phyloP scores from a whole-genome alignment of 2,797 vertebrate genomes.

The Aplochiton taeniatus region DNA sequence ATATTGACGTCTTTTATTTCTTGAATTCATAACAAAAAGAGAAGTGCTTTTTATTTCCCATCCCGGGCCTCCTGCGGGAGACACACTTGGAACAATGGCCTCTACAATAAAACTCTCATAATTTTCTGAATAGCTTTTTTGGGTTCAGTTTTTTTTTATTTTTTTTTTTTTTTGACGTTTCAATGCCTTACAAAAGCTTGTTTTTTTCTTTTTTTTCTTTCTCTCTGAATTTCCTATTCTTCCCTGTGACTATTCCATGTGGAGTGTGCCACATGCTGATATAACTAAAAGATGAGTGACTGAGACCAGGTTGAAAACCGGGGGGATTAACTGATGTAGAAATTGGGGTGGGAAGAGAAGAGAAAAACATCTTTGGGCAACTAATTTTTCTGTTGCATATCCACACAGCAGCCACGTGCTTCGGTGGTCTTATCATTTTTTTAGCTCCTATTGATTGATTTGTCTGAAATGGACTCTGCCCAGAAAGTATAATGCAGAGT shows the following conservation, averaged over 20 bases:
- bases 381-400: constrained; percentile 62
- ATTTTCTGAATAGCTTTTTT: constrained; percentile 77
- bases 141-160: constrained; percentile 22
- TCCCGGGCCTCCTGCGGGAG: constrained; percentile 69
- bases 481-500: constrained; percentile 66
- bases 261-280: constrained; percentile 56
- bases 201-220: constrained; percentile 46
- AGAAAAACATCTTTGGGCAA: constrained; percentile 59
- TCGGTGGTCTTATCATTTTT: constrained; percentile 52
- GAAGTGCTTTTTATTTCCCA: constrained; percentile 85
- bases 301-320: constrained; percentile 60
- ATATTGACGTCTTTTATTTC: constrained; percentile 73
- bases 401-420: constrained; percentile 60
- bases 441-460: constrained; percentile 65
- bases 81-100: constrained; percentile 74
- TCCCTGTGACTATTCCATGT: constrained; percentile 67
- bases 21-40: constrained; percentile 78
- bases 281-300: constrained; percentile 63
- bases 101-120: constrained; percentile 68
- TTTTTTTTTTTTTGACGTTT: constrained; percentile 68
- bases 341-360: constrained; percentile 51
- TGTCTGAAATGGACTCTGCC: constrained; percentile 71
- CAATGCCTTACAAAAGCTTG: constrained; percentile 76
- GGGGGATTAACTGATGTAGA: constrained; percentile 39
- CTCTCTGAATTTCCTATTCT: constrained; percentile 65